A percentile compares a stretch with the other conserved stretches of the same genome.
phyloP scores from a whole-genome alignment of 1,140 invertebrate genomes.

The Tigriopus japonicus region DNA sequence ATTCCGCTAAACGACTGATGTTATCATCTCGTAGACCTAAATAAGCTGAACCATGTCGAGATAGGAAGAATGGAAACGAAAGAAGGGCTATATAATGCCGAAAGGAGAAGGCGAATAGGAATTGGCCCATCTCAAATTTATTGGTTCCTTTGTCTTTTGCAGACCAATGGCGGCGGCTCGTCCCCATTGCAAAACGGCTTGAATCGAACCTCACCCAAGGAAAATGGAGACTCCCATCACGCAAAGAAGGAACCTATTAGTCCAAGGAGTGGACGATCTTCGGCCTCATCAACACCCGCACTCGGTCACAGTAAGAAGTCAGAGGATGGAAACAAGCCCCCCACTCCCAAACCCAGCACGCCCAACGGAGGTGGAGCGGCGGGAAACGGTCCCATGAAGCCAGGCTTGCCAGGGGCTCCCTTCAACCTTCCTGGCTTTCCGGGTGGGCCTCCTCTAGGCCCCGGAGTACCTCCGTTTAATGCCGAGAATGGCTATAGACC shows the following conservation, averaged over 20 bases:
- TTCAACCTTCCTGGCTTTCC: constrained; percentile 5
- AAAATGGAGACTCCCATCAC: constrained; percentile 1
- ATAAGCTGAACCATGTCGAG: no score
- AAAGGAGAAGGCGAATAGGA: no score
- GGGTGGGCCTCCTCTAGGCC: not conserved
- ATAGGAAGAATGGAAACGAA: no score
- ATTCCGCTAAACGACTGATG: no score
- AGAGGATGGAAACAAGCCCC: not conserved
- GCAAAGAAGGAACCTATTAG: constrained; percentile 8
- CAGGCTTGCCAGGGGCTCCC: not conserved
- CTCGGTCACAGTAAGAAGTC: not conserved
- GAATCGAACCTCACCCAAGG: constrained; percentile 7
- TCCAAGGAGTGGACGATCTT: constrained; percentile 4
- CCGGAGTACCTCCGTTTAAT: no score
- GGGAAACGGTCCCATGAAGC: not conserved
- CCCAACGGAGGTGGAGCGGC: not conserved
- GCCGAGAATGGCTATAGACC: constrained; percentile 2
- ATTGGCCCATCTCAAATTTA: no score
- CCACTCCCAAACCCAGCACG: not conserved
- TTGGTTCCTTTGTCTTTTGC: no score
- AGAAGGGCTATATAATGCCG: no score
- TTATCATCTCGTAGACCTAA: no score
- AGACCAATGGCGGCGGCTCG: no score
- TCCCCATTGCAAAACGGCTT: not conserved
- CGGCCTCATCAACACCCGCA: constrained; percentile 1